Evolutionary conservation across 2,888 invertebrate species (phyloP), one percentile per base, ranked within the genome.

Genomic region (Caenorhabditis imperialis): DNA sequence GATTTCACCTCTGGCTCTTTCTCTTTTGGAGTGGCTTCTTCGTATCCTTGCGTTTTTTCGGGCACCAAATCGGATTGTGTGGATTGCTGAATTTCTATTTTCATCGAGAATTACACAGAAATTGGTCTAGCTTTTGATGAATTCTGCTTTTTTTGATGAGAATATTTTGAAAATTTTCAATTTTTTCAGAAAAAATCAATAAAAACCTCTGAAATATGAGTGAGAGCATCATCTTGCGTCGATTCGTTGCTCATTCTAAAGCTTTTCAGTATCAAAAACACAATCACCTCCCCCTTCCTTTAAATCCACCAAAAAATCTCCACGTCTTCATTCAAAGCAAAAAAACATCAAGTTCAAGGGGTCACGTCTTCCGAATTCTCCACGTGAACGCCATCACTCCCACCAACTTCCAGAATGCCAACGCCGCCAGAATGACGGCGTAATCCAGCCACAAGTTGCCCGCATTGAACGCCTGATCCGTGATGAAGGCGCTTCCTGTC

Each of bases 371-470:
- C 14, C 65, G 30, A 44, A 67, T 61, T 27, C 55, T 20, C 44
- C 61, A 35, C 27, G 42, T 62, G 23, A 71, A 71, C 51, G 55
- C 55, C 20, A 55, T 1, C 14, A 62, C 37, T 20, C 70, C 70
- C 16, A 57, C 23, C n/a, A 71, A n/a, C 30, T 60, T 55, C 55
- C 61, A 61, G 50, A 62, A 44, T 4, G 51, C 8, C 0, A 71
- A 7, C 2, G 50, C 40, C 2, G 44, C 35, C 3, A 61, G 4
- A 14, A 71, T 61, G 12, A 47, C 70, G 2, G 50, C 48, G 35
- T 71, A 71, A 44, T 71, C 60, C 12, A 71, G 33, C 54, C 48
- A 71, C 7, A 71, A 12, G 10, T 60, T 54, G 7, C 55, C 38
- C 20, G 37, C 42, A 18, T 40, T 10, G 20, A 67, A 67, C 20